Percentiles rank a stretch among this genome's conserved stretches.
Evolutionary conservation across 2,113 vertebrate genomes (phyloP).

Genomic region (Recurvirostra avosetta): DNA sequence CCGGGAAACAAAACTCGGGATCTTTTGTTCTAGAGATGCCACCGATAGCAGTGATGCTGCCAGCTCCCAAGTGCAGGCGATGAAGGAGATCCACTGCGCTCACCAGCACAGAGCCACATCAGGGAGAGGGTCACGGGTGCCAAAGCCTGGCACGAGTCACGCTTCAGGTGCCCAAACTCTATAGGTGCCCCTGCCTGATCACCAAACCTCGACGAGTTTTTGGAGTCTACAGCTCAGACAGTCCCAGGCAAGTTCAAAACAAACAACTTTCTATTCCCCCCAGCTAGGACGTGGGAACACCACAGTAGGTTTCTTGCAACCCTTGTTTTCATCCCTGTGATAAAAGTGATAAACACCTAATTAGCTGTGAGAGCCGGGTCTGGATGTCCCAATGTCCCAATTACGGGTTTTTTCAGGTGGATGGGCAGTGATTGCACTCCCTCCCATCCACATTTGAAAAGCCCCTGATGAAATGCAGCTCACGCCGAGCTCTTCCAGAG

Average conservation of each 20-base stretch:
- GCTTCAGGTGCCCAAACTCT: neutral
- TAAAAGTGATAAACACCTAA: neutral
- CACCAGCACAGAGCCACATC: rapidly evolving
- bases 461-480: neutral
- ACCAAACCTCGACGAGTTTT: neutral
- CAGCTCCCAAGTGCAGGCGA: neutral
- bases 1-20: neutral
- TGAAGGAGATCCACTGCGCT: rapidly evolving
- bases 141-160: neutral
- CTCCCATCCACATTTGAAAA: neutral
- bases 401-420: rapidly evolving
- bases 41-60: neutral
- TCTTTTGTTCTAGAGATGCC: neutral
- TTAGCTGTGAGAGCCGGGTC: rapidly evolving
- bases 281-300: neutral
- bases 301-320: neutral
- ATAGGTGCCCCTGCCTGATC: neutral
- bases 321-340: neutral
- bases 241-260: neutral
- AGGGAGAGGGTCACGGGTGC: rapidly evolving
- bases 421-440: neutral
- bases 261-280: neutral
- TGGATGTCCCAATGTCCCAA: neutral
- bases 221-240: neutral
- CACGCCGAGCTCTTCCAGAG: rapidly evolving